These are phyloP conservation scores for Tetramorium simillimum DNA, from an alignment of 1,140 invertebrate species.

Conservation along the genomic window DNA sequence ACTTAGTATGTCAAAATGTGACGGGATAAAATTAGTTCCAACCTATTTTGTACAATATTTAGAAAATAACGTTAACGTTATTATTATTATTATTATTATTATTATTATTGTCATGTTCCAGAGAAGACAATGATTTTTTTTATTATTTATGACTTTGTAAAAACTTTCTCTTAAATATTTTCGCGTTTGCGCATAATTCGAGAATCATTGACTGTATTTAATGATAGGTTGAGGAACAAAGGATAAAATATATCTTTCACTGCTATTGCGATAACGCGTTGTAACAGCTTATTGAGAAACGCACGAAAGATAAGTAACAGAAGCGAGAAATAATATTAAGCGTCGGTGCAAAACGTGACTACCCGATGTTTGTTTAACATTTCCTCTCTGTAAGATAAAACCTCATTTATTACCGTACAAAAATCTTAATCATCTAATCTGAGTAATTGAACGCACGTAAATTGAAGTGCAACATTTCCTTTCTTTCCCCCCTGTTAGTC, in stretches of 20 bases:
- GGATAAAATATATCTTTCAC: not conserved
- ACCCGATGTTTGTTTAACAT: not conserved
- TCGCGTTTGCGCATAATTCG: not conserved
- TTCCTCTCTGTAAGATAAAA: not conserved
- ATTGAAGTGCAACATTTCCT: not conserved
- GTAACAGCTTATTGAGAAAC: conserved; percentile 11
- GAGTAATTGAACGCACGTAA: not conserved
- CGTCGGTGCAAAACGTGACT: not conserved
- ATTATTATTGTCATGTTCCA: not conserved
- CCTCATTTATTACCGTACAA: not conserved
- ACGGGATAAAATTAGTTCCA: not conserved
- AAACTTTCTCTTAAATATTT: not conserved
- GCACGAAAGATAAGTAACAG: not conserved
- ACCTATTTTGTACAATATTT: not conserved
- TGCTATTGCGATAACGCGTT: not conserved
- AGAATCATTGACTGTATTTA: not conserved
- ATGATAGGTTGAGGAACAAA: not conserved
- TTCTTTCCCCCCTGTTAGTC: not conserved
- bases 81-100: no score
- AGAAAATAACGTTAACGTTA: not conserved
- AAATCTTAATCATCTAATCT: conserved; percentile 11
- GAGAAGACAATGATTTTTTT: not conserved
- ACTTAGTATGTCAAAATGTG: not conserved
- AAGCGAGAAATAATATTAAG: not conserved
- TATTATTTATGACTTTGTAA: not conserved